These are phyloP conservation scores for Phrynocephalus forsythii DNA, from an alignment of 2,797 vertebrate genomes.

Conservation along the genomic window DNA sequence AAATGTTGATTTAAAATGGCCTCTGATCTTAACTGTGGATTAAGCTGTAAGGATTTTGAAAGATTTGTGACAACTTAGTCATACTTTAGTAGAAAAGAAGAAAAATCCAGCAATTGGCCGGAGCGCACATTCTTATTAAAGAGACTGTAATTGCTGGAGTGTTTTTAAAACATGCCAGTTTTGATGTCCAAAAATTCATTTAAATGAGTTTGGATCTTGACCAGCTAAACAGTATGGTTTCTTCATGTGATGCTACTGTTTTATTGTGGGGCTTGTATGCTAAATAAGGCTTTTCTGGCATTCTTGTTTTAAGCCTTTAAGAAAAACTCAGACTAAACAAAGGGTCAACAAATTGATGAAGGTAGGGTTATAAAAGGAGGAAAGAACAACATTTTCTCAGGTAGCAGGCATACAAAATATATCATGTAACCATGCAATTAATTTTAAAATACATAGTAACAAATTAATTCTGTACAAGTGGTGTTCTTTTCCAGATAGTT, in stretches of 20 bases:
- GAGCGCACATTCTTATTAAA: conserved; percentile 27
- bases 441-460: neutral
- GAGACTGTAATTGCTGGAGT: conserved; percentile 42
- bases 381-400: neutral
- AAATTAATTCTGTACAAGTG: neutral
- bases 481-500: too few species aligned
- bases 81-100: conserved; percentile 58
- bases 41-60: conserved; percentile 62
- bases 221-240: conserved; percentile 25
- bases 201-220: conserved; percentile 28
- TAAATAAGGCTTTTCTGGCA: neutral
- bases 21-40: conserved; percentile 60
- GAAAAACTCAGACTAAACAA: neutral
- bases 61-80: conserved; percentile 65
- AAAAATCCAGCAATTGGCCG: conserved; percentile 38
- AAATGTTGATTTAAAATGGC: conserved; percentile 38
- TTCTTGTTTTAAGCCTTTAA: neutral
- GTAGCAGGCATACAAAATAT: neutral
- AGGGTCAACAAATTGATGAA: neutral
- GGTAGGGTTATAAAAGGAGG: neutral
- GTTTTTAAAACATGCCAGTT: conserved; percentile 40
- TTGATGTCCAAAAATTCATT: conserved; percentile 38
- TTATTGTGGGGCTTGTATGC: neutral
- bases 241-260: neutral
- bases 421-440: neutral